Conservation (phyloP, 2,797 vertebrate species). For the Smutsia temminckii region DNA sequence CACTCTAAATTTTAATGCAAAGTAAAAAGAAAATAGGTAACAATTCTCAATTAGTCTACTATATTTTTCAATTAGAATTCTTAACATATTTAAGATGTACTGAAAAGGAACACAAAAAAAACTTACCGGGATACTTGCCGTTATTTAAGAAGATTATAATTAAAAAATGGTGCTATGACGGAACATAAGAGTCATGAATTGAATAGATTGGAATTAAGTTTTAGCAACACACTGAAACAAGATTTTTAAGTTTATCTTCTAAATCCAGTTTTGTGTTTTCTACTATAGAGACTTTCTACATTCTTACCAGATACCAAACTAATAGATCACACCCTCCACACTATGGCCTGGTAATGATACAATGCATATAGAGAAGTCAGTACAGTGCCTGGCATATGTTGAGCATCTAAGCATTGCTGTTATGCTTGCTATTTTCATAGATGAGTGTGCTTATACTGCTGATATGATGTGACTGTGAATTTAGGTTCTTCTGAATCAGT, state of each 20-base stretch:
- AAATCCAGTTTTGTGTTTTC: background rate
- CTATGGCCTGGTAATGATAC: background rate
- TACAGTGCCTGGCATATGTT: background rate
- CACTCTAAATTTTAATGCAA: background rate
- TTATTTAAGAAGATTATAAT: background rate
- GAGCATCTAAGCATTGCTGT: background rate
- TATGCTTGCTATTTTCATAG: background rate
- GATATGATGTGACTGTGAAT: background rate
- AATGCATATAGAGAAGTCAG: background rate
- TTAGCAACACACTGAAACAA: background rate
- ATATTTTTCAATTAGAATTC: background rate
- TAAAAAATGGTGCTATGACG: background rate
- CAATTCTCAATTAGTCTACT: background rate
- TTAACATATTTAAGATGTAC: background rate
- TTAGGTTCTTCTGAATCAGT: background rate
- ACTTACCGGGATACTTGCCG: background rate
- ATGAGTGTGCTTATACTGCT: background rate
- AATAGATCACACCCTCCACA: background rate
- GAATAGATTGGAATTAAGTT: background rate
- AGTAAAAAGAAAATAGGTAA: background rate
- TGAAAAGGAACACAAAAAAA: background rate
- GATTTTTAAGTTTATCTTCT: background rate
- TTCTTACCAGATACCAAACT: slow-evolving; percentile 10
- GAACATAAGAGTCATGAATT: background rate
- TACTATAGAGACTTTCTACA: slow-evolving; percentile 43